Conservation (phyloP, 2,797 vertebrate genomes). For the Cossypha polioptera region DNA sequence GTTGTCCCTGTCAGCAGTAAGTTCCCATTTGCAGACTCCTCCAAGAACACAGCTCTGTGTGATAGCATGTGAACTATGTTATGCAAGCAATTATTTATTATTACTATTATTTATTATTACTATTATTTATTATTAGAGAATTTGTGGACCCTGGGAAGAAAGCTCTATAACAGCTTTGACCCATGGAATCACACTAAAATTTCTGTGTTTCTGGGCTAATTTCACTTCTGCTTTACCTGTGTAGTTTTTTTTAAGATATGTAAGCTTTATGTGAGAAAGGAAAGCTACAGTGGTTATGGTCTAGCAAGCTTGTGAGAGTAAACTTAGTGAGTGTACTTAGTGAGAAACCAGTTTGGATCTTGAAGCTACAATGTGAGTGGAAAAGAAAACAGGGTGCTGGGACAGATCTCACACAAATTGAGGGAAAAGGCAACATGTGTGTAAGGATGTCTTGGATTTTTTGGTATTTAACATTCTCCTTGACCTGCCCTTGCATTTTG, state of each 20-base stretch:
- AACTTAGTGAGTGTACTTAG: neutral
- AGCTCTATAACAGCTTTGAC: neutral
- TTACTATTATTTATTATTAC: neutral
- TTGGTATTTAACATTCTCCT: neutral
- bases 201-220: neutral
- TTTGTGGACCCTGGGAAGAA: neutral
- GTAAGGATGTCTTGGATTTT: neutral
- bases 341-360: neutral
- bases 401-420: neutral
- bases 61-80: neutral
- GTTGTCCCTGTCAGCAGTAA: neutral
- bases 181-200: neutral
- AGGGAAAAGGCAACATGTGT: neutral
- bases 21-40: neutral
- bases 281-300: fast-evolving
- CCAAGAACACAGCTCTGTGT: neutral
- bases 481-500: neutral
- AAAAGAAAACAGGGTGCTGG: neutral
- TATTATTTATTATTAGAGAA: neutral
- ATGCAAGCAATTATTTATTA: neutral
- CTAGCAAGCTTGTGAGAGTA: neutral
- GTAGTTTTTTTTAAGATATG: neutral
- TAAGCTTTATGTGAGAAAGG: neutral
- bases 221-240: neutral
- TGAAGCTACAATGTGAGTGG: neutral